Evolutionary conservation across 2,113 vertebrate genomes (phyloP), one percentile per base, ranked within the genome.

Genomic region (Cyrtonyx montezumae): DNA sequence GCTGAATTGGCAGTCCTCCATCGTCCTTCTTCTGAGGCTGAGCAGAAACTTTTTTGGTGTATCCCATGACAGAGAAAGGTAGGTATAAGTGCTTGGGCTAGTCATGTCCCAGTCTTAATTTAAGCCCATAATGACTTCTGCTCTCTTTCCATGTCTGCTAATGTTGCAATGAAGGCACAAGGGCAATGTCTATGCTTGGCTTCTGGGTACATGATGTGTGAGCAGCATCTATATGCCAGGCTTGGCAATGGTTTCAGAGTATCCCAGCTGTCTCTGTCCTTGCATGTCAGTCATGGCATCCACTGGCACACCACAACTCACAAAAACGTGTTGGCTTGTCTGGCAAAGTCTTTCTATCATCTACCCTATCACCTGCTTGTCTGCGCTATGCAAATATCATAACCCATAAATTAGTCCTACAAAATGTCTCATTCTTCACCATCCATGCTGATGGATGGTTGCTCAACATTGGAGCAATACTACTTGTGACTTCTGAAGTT

Each of bases 141-240:
- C 23, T 21, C 5, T 56, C 32, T 23, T 16, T 81, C 26, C 23
- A 4, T 5, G 5, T 34, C 3, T 53, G 71, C 23, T 63, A 7
- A 22, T 3, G 14, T 22, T 80, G 32, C 61, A 83, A 37, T 16
- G 5, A 53, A 30, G 37, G 32, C 71, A 83, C 18, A n/a, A 70
- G 42, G 42, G 74, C 69, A 45, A 21, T 8, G 22, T 25, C 49
- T 71, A 67, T 32, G 5, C 40, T 53, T 77, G 40, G 34, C 25
- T 79, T 46, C 13, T 59, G 66, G 45, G 28, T 9, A 40, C 3
- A 1, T 3, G 6, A 13, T 26, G 36, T 26, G 18, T 0, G 3
- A 90, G 42, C 36, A 83, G 49, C 28, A 75, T 56, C 32, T 32
- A 0, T 9, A 65, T 73, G 42, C 70, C 63, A 55, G 32, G 34